Evolutionary conservation across 2,113 vertebrate species (phyloP), one percentile per base, ranked within the genome.

Genomic region (Gnathochromis pfefferi): DNA sequence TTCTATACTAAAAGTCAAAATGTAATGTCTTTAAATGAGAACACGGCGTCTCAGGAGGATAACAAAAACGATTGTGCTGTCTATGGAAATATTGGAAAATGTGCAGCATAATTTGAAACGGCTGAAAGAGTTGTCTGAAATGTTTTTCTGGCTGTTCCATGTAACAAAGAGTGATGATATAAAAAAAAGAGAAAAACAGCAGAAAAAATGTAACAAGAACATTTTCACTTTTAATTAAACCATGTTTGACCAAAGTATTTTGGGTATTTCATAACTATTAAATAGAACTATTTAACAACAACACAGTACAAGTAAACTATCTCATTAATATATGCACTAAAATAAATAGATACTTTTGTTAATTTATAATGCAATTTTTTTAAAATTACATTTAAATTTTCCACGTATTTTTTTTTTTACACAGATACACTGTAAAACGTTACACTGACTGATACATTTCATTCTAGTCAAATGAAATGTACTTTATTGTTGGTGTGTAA

Each of bases 151-250:
- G 16, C 8, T 19, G 23, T 47, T 28, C 38, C 14, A 28, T 47
- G 14, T 28, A 75, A 28, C 9, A n/a, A 42, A 42, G 35, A 42
- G 5, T 70, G 8, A 26, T 45, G 38, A 70, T 47, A 75, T 75
- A 28, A 7, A 75, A 65, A 63, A 47, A 28, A 28, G 23, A 47
- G 14, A 47, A 47, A 75, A 28, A 10, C 21, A 12, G 4, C 14
- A 75, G 40, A 75, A 28, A 47, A 75, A 28, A 47, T 63, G 4
- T 75, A 75, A 26, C 68, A 73, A 0, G 0, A 28, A 26, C 0
- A 47, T 26, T 26, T 45, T 73, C 68, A 45, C 68, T 14, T 42
- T 26, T 73, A 42, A 73, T 45, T 26, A 7, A 45, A 73, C 21
- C 21, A 17, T 0, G 0, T 68, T 21, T 68, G n/a, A 40, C 35